These are phyloP conservation scores for Trochalopteron elliotii DNA, from an alignment of 2,113 vertebrate genomes.

Conservation along the genomic window DNA sequence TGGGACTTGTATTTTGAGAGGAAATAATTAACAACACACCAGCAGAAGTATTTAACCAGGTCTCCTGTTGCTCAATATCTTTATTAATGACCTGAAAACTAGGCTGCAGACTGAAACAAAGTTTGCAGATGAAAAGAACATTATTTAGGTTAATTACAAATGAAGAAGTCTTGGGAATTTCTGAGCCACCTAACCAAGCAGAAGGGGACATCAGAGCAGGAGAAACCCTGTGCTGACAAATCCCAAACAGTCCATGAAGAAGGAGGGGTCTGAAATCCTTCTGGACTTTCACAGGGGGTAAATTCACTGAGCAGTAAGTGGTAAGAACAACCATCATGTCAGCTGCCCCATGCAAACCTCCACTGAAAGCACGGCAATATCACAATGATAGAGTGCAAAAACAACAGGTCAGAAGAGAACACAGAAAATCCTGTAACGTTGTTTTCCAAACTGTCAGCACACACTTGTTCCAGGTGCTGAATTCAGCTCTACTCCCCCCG, in stretches of 20 bases:
- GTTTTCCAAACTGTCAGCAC: neutral
- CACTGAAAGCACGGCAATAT: neutral
- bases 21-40: neutral
- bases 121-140: slow-evolving; percentile 24
- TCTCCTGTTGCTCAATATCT: neutral
- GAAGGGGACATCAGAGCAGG: neutral
- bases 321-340: neutral
- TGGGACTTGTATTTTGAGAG: fast-evolving
- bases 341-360: neutral
- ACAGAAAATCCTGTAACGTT: neutral
- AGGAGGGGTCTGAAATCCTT: neutral
- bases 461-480: neutral
- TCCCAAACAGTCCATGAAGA: neutral
- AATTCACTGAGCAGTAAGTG: neutral
- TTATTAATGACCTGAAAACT: slow-evolving; percentile 39
- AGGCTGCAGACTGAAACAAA: neutral
- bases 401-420: neutral
- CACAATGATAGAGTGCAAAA: neutral
- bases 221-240: neutral
- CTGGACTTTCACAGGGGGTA: neutral
- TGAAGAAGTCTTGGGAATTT: neutral
- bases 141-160: slow-evolving; percentile 42
- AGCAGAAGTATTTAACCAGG: neutral
- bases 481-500: neutral
- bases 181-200: neutral